Evolutionary conservation across 2,113 vertebrate species (phyloP).

Genomic region (Aptenodytes patagonicus): DNA sequence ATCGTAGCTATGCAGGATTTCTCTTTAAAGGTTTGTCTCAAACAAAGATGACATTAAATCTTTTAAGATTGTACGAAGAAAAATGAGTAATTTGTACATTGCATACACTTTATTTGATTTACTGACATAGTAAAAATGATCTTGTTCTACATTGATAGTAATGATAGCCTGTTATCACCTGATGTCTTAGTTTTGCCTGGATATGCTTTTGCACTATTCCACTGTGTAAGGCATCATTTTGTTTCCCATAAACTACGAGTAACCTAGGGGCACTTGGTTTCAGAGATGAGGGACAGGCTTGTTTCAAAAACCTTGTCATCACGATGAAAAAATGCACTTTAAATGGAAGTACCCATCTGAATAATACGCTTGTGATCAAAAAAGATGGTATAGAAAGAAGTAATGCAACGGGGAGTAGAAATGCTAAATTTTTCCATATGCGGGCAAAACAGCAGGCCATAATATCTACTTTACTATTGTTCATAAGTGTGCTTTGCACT

Average conservation of each 20-base stretch:
- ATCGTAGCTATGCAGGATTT: not conserved
- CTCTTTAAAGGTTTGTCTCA: not conserved
- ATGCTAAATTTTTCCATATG: not conserved
- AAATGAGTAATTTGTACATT: not conserved
- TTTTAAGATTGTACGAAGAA: not conserved
- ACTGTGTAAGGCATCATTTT: not conserved
- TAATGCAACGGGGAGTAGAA: not conserved
- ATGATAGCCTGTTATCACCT: not conserved
- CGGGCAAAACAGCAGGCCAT: not conserved
- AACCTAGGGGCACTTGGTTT: not conserved
- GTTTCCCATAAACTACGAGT: not conserved
- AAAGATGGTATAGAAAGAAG: not conserved
- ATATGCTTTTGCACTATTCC: not conserved
- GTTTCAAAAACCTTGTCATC: not conserved
- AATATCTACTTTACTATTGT: not conserved
- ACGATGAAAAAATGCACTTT: not conserved
- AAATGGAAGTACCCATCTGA: not conserved
- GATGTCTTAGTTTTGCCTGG: not conserved
- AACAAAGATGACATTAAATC: not conserved
- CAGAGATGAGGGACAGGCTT: not conserved
- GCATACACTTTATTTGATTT: not conserved
- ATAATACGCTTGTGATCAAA: not conserved
- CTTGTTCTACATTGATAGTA: not conserved
- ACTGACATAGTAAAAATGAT: not conserved
- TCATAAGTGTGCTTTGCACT: not conserved